Conservation (phyloP, 2,797 vertebrate genomes). For the Sebastiscus albofasciatus region DNA sequence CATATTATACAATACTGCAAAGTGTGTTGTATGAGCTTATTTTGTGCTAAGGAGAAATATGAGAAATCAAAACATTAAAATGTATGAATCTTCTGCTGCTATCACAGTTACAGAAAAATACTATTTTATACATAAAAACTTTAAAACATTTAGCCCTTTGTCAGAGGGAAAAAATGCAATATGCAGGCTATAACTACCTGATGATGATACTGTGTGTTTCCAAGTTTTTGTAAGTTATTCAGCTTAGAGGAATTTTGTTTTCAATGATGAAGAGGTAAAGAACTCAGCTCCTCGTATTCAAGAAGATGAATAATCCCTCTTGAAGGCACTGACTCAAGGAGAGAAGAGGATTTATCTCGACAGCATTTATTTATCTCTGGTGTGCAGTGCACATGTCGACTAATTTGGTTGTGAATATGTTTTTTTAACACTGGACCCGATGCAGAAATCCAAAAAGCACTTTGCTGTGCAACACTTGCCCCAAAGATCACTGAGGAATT, state of each 20-base stretch:
- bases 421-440: slow-evolving; percentile 69
- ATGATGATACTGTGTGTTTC: slow-evolving; percentile 61
- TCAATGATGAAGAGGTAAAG: slow-evolving; percentile 39
- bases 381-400: slow-evolving; percentile 46
- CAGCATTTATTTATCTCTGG: slow-evolving; percentile 62
- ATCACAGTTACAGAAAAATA: slow-evolving; percentile 46
- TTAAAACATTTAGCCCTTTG: slow-evolving; percentile 26
- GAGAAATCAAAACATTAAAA: slow-evolving; percentile 16
- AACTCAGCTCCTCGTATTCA: slow-evolving; percentile 43
- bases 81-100: slow-evolving; percentile 61
- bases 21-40: slow-evolving; percentile 39
- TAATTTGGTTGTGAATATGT: slow-evolving; percentile 54
- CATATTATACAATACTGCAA: slow-evolving; percentile 36
- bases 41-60: slow-evolving; percentile 54
- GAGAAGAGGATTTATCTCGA: slow-evolving; percentile 49
- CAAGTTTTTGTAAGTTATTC: slow-evolving; percentile 46
- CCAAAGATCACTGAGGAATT: slow-evolving; percentile 69
- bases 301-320: slow-evolving; percentile 52
- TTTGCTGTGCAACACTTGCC: slow-evolving; percentile 61
- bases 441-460: slow-evolving; percentile 76
- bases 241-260: slow-evolving; percentile 41
- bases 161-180: slow-evolving; percentile 59
- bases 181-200: slow-evolving; percentile 57
- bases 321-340: slow-evolving; percentile 56
- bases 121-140: slow-evolving; percentile 58